These are phyloP conservation scores for Lipophrys pholis DNA, from an alignment of 2,113 vertebrate genomes.

Conservation along the genomic window DNA sequence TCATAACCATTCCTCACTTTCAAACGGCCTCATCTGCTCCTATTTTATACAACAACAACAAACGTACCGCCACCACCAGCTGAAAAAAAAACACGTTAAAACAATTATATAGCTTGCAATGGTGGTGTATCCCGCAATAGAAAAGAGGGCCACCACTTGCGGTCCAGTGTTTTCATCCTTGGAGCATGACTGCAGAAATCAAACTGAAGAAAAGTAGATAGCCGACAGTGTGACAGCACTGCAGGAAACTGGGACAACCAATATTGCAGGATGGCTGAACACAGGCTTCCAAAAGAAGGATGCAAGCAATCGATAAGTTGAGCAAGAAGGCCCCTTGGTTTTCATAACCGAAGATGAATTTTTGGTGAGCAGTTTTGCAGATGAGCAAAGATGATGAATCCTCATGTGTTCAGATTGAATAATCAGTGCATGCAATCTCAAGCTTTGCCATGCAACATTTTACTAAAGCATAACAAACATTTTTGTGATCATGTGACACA, in stretches of 20 bases:
- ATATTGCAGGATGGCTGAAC: slow-evolving; percentile 33
- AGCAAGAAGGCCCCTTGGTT: slow-evolving; percentile 1
- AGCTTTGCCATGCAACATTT: slow-evolving; percentile 17
- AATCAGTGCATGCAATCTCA: too few species aligned
- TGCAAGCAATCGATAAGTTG: slow-evolving; percentile 1
- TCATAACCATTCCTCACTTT: slow-evolving; percentile 28
- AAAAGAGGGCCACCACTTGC: slow-evolving; percentile 8
- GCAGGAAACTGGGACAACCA: slow-evolving; percentile 53
- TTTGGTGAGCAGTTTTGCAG: background rate
- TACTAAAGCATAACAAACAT: background rate
- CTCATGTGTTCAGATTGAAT: background rate
- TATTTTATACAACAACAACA: slow-evolving; percentile 18
- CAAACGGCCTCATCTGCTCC: background rate
- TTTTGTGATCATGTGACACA: slow-evolving; percentile 20
- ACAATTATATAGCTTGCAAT: background rate
- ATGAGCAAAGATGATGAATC: background rate
- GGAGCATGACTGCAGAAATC: slow-evolving; percentile 24
- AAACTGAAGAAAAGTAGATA: slow-evolving; percentile 49
- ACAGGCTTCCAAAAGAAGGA: slow-evolving; percentile 33
- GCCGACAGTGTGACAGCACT: slow-evolving; percentile 51
- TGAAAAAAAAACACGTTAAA: background rate
- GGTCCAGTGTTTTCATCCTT: slow-evolving; percentile 5
- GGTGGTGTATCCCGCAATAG: background rate
- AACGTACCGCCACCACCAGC: slow-evolving; percentile 4
- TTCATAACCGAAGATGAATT: background rate